phyloP scores from a whole-genome alignment of 1,140 invertebrate genomes.

The Harpegnathos saltator region DNA sequence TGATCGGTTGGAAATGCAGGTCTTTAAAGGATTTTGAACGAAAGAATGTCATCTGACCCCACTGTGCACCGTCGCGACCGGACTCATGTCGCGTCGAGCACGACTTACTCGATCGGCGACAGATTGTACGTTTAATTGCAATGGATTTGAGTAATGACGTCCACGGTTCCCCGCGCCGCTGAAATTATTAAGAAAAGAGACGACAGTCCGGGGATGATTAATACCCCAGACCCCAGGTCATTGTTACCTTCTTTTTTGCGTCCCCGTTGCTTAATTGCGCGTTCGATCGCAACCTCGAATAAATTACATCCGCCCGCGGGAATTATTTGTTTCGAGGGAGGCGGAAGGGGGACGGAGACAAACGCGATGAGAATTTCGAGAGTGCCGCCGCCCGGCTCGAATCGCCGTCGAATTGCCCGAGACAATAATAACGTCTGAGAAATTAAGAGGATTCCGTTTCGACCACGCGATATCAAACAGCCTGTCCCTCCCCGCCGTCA shows the following conservation, averaged over 20 bases:
- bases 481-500: too few relatives aligned
- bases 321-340: conserved; percentile 45
- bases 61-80: background rate
- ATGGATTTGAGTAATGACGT: conserved; percentile 47
- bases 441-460: conserved; percentile 43
- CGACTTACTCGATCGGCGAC: conserved; percentile 37
- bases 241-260: conserved; percentile 25
- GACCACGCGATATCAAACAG: background rate
- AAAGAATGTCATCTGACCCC: too few relatives aligned
- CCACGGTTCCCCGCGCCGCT: background rate
- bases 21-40: too few relatives aligned
- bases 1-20: too few relatives aligned
- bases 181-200: conserved; percentile 49
- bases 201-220: conserved; percentile 32
- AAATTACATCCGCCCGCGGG: conserved; percentile 43
- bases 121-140: conserved; percentile 42
- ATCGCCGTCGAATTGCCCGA: conserved; percentile 39
- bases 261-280: conserved; percentile 41
- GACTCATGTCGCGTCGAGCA: conserved; percentile 14
- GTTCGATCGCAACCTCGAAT: conserved; percentile 39
- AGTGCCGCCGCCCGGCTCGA: background rate
- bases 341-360: conserved; percentile 26
- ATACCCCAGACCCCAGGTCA: conserved; percentile 14
- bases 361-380: conserved; percentile 38
- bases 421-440: conserved; percentile 57